Base-by-base conservation (phyloP, 2,113 vertebrate genomes). In the Scolopax mira region DNA sequence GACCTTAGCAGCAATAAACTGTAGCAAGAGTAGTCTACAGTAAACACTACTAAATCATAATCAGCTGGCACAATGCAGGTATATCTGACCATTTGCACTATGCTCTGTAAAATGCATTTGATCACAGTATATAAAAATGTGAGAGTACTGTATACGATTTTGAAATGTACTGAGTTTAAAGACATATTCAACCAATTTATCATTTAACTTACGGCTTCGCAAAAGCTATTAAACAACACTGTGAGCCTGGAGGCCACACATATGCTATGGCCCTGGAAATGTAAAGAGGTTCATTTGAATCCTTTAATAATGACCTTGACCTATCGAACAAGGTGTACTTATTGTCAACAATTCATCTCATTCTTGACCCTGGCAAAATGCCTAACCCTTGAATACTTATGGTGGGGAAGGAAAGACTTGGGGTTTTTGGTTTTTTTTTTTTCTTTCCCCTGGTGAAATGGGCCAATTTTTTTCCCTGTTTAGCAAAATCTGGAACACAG, bases 401-500 rank as follows among this genome's bases (percentile, higher is more conserved):
- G 7, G 30, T 52, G 51, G 66, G 13, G 21, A 39, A 95, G 87
- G 82, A 93, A 97, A 72, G 58, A 89, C 89, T 88, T 75, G 21
- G 8, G 23, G 42, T 51, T 79, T 96, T 84, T 46, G 46, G 19
- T 90, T 79, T 96, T 85, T 91, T 60, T 79, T 94, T 83, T 81
- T 70, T 2, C 70, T 85, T 94, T 92, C 60, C 92, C 88, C 92
- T 96, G 41, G 89, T 97, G 98, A 96, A 98, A 98, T 97, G 97
- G 97, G 92, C 97, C 94, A 97, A 6, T 88, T 94, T 98, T 97
- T 97, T 93, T 30, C 66, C 93, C 96, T 96, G 91, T 98, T 98
- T 98, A 97, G 96, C 55, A 94, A 97, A 98, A 98, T 98, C 97
- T 98, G 96, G 97, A 98, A 98, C 98, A 97, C 95, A 97, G 97